These are phyloP conservation scores for Paradoxurus hermaphroditus DNA, from an alignment of 2,113 vertebrate species.

Conservation along the genomic window DNA sequence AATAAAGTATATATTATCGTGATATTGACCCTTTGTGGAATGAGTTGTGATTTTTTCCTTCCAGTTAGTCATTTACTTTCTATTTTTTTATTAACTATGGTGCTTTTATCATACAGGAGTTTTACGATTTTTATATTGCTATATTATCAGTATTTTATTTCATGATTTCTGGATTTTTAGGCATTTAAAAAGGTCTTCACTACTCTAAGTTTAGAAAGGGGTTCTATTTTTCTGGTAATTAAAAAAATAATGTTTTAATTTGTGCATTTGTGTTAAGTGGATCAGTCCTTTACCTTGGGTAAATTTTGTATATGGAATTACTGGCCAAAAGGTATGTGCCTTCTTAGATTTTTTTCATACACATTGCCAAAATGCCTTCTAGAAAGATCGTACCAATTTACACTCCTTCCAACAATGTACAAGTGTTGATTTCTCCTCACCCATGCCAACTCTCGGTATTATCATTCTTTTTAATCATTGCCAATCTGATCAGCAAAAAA, in stretches of 20 bases:
- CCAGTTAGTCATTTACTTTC: neutral
- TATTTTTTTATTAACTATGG: neutral
- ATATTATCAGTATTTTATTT: constrained; percentile 9
- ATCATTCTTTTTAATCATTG: constrained; percentile 79
- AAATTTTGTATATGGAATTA: constrained; percentile 25
- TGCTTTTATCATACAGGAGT: neutral
- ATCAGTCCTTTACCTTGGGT: constrained; percentile 21
- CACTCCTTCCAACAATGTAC: neutral
- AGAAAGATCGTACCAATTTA: constrained; percentile 60
- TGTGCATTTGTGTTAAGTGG: neutral
- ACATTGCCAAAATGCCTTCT: constrained; percentile 61
- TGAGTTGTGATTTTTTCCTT: neutral
- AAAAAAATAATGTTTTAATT: neutral
- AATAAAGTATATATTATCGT: neutral
- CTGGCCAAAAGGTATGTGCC: constrained; percentile 48
- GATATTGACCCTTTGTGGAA: neutral
- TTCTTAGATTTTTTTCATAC: constrained; percentile 21
- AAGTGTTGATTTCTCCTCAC: neutral
- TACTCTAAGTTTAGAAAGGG: neutral
- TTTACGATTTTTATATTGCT: neutral
- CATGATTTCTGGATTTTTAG: constrained; percentile 10
- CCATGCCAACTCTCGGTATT: constrained; percentile 33
- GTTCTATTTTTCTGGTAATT: neutral
- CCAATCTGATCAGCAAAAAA: constrained; percentile 71
- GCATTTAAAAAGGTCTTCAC: constrained; percentile 4